A percentile compares a stretch with the other conserved stretches of the same genome.
Evolutionary conservation across 2,797 vertebrate species (phyloP).

Genomic region (Bradypodion ventrale): DNA sequence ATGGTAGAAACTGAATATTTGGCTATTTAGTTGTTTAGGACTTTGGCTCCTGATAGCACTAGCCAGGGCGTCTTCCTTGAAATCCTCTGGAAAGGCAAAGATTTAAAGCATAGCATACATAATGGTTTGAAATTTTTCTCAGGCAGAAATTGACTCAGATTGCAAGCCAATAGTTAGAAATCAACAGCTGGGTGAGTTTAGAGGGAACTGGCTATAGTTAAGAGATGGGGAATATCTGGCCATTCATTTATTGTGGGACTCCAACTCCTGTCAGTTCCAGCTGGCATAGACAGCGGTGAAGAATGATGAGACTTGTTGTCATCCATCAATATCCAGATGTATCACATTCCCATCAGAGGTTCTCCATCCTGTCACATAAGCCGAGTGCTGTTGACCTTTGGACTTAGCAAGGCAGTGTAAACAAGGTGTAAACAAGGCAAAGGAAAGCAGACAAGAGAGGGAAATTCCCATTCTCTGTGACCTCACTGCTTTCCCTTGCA

Average conservation of each 20-base stretch:
- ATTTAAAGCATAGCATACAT: background rate
- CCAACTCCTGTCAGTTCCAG: background rate
- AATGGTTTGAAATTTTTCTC: background rate
- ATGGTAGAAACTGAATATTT: background rate
- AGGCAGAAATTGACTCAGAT: background rate
- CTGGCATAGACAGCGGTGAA: no score
- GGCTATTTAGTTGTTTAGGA: no score
- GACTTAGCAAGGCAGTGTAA: background rate
- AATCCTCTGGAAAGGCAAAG: background rate
- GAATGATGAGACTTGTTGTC: background rate
- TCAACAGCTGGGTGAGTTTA: background rate
- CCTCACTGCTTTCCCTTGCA: no score
- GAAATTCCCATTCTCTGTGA: slow-evolving; percentile 1
- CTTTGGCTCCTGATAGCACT: background rate
- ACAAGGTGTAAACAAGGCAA: background rate
- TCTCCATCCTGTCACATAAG: background rate
- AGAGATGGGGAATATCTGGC: background rate
- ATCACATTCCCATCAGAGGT: background rate
- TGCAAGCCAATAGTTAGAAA: background rate
- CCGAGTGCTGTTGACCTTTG: background rate
- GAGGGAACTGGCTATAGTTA: no score
- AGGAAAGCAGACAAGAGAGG: background rate
- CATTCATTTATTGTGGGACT: background rate
- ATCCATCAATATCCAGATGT: background rate
- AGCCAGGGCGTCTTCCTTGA: background rate